Evolutionary conservation across 2,113 vertebrate genomes (phyloP), one percentile per base, ranked within the genome.

Genomic region (Anguilla rostrata): DNA sequence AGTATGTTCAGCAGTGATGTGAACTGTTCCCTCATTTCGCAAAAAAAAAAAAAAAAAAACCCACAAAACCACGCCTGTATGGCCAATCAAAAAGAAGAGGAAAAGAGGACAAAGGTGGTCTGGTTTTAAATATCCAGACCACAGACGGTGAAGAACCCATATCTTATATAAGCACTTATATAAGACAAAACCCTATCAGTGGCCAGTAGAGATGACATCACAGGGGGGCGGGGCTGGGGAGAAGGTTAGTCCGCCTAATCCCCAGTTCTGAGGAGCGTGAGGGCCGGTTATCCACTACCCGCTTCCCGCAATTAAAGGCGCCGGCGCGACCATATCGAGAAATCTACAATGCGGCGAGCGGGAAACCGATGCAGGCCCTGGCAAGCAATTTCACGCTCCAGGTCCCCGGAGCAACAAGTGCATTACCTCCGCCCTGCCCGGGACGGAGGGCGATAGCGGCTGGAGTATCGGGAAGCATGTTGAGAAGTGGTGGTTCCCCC

Each of bases 331-430:
- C 78, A 78, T 66, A 92, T 91, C 91, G 87, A 89, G 84, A 40
- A 78, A 85, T 85, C 86, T 78, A 71, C 71, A 85, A 87, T 88
- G 88, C 86, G 88, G 87, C 87, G 89, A 90, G 89, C 86, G 89
- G 87, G 87, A 90, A 90, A 86, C 87, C 91, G 90, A 90, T 92
- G 88, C 91, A 83, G 87, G 90, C 91, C 89, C 91, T 85, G 88
- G 90, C 89, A 86, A 92, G 90, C 91, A 90, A 94, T 95, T 94
- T 94, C 93, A 95, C 92, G 94, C 93, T 91, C 84, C 91, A 92
- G 86, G 89, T 91, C 90, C 87, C 92, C 79, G 53, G 88, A 88
- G 93, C 90, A 92, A 93, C 91, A 90, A 91, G 88, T 88, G 89
- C 86, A 87, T 83, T 91, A 91, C 87, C 90, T 71, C 83, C 85